Conservation (phyloP, 2,797 vertebrate genomes). For the Pteropus rufus region DNA sequence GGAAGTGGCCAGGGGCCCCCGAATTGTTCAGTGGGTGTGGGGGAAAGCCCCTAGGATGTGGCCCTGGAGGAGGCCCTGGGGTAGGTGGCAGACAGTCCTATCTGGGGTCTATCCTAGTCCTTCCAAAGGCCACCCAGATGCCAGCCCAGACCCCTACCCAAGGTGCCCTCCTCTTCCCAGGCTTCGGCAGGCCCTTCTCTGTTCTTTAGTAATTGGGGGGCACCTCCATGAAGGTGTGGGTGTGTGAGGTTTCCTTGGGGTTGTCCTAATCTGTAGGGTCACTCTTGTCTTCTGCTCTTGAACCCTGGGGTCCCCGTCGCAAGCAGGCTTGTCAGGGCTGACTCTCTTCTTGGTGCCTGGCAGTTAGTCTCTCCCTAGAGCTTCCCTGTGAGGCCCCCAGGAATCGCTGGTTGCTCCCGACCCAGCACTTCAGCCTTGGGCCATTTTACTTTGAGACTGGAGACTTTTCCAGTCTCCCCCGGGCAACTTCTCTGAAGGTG, state of each 20-base stretch:
- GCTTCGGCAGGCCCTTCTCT: neutral
- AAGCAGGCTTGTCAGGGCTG: neutral
- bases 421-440: neutral
- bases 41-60: too few species aligned
- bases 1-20: neutral
- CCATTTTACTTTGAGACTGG: neutral
- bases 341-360: neutral
- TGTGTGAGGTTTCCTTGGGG: neutral
- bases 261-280: neutral
- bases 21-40: neutral
- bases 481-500: neutral
- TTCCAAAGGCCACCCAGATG: neutral
- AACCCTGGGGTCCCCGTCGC: accelerated
- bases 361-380: neutral
- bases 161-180: accelerated
- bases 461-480: neutral
- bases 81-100: accelerated
- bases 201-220: neutral
- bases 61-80: neutral
- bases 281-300: neutral
- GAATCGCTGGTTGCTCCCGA: neutral
- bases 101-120: neutral
- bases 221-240: neutral
- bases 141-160: neutral
- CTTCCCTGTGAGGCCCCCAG: neutral